phyloP scores from a whole-genome alignment of 2,113 vertebrate species.

The Apus apus region DNA sequence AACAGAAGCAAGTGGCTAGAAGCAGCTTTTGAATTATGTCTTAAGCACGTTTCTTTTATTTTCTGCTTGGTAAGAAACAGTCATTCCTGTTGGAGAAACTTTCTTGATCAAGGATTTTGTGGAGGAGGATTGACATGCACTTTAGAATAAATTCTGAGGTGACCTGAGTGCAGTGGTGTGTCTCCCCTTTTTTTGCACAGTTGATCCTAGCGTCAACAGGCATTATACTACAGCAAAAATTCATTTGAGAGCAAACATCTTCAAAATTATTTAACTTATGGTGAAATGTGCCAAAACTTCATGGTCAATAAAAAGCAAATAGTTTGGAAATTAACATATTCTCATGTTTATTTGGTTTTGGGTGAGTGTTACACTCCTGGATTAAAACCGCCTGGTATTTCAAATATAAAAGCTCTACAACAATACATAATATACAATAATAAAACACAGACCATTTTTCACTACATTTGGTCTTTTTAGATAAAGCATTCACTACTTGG shows the following conservation, averaged over 20 bases:
- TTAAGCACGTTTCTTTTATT: not conserved
- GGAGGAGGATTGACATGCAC: not conserved
- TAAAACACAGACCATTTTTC: not conserved
- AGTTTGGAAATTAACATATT: not conserved
- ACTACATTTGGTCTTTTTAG: not conserved
- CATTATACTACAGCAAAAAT: not conserved
- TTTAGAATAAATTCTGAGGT: not conserved
- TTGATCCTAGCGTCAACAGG: not conserved
- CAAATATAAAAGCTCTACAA: not conserved
- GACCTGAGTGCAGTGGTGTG: not conserved
- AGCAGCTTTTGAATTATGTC: not conserved
- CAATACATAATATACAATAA: not conserved
- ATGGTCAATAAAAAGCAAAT: constrained; percentile 39
- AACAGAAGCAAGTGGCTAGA: not conserved
- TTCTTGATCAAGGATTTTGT: not conserved
- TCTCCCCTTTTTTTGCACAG: not conserved
- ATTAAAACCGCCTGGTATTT: not conserved
- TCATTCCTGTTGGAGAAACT: not conserved
- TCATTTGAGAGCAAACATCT: not conserved
- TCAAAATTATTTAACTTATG: constrained; percentile 14
- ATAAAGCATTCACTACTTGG: not conserved
- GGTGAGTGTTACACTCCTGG: not conserved
- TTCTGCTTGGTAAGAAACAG: not conserved
- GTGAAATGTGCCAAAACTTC: not conserved
- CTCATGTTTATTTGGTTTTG: constrained; percentile 26